These are phyloP conservation scores for Ameiurus melas DNA, from an alignment of 2,113 vertebrate genomes.

Conservation along the genomic window DNA sequence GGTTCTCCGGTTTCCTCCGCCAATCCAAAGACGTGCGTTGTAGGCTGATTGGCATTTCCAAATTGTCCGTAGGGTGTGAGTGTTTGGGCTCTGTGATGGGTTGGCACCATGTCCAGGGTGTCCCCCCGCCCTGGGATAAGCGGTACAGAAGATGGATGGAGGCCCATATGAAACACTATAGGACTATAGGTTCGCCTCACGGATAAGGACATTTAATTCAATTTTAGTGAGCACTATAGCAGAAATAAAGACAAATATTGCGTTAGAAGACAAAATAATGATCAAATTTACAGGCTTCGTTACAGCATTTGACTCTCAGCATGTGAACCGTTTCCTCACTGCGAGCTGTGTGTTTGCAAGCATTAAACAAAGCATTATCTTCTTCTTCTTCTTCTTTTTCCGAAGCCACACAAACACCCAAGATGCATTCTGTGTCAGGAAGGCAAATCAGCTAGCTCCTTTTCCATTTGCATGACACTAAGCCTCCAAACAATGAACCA, in stretches of 20 bases:
- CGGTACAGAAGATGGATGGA: too few relatives aligned
- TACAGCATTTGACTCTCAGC: neutral
- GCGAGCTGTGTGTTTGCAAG: slow-evolving; percentile 11
- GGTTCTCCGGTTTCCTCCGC: too few relatives aligned
- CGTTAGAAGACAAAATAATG: neutral
- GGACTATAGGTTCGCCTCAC: neutral
- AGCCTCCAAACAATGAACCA: slow-evolving; percentile 39
- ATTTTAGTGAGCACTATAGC: neutral
- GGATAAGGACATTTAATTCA: neutral
- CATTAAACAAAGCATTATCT: slow-evolving; percentile 32
- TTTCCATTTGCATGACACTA: slow-evolving; percentile 25
- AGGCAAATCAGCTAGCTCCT: slow-evolving; percentile 39
- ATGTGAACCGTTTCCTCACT: slow-evolving; percentile 7
- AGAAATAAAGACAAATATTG: neutral
- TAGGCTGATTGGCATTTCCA: too few relatives aligned
- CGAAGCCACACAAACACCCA: neutral
- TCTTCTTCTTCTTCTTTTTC: neutral
- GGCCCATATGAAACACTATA: too few relatives aligned
- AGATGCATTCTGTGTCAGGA: slow-evolving; percentile 41
- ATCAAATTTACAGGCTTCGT: neutral
- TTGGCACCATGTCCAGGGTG: too few relatives aligned
- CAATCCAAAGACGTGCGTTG: too few relatives aligned
- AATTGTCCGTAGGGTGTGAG: too few relatives aligned
- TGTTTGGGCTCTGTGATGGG: too few relatives aligned
- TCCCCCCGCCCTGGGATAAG: too few relatives aligned